Base-by-base conservation (phyloP, 2,888 invertebrate species). In the Hoplodrina ambigua region DNA sequence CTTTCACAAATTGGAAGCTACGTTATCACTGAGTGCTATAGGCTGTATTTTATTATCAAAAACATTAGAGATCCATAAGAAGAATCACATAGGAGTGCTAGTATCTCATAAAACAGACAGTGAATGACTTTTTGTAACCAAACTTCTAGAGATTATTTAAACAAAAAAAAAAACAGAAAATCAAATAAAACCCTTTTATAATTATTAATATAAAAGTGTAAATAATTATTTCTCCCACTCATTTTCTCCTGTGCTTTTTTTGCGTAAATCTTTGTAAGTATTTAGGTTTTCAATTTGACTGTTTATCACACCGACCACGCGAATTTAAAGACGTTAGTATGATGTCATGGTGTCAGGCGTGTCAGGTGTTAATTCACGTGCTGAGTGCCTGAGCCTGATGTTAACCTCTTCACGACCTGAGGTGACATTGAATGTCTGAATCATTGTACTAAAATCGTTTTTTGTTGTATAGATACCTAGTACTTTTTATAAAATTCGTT, bases 311-410 rank as follows among this genome's bases (percentile, higher is more conserved):
- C 11, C 1, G 11, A 33, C 33, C 41, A 10, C 15, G 25, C 57
- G 46, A 46, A 53, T n/a, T 46, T 13, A 15, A 73, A 49, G 25
- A 7, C 17, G n/a, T 46, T 10, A 25, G 10, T 10, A 41, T 75
- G 77, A 70, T 46, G 58, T 75, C 77, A 75, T 52, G 1, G 17
- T 46, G 58, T 75, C 77, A 75, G 49, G 1, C 15, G 6, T 41
- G 61, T 76, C 61, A 74, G 69, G 70, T 76, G 69, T 46, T 57
- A 54, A 53, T 69, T 57, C 57, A 33, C 61, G 76, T 61, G 60
- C 60, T 33, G 25, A 55, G 4, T 41, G 41, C 4, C 41, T 41
- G 41, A 41, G 41, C 11, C 11, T 41, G 41, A 41, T 11, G 20
- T 44, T 60, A 20, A 75, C 69, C 73, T 76, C 52, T 53, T 15